Percentiles rank a stretch among this genome's conserved stretches.
These are phyloP conservation scores for Acanthosepion esculentum DNA, from an alignment of 2,888 invertebrate genomes.

Conservation along the genomic window DNA sequence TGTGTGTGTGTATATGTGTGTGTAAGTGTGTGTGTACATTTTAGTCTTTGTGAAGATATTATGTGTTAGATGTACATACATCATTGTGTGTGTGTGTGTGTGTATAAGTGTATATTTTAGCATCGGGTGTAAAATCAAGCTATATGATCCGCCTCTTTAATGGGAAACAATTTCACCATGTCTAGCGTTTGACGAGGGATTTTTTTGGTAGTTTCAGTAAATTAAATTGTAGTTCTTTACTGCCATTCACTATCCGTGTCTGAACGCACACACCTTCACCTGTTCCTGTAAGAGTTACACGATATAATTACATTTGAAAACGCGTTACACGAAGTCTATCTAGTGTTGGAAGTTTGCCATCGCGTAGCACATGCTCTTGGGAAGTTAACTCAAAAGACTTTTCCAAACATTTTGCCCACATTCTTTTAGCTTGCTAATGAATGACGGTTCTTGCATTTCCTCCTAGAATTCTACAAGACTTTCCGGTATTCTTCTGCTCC, in stretches of 20 bases:
- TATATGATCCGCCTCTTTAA: background rate
- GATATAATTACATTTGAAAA: slow-evolving; percentile 2
- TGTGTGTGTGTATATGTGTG: background rate
- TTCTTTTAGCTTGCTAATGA: background rate
- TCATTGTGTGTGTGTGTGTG: background rate
- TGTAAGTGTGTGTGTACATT: background rate
- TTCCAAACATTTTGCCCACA: background rate
- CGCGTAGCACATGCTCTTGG: background rate
- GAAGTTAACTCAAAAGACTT: slow-evolving; percentile 13
- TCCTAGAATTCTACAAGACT: background rate
- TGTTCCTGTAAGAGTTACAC: background rate
- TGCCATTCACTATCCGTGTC: slow-evolving; percentile 4
- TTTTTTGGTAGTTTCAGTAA: background rate
- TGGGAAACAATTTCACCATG: background rate
- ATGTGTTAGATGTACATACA: too few species aligned
- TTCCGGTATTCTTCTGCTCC: background rate
- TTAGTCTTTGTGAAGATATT: too few species aligned
- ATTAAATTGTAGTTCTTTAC: background rate
- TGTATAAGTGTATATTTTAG: background rate
- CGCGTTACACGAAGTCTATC: background rate
- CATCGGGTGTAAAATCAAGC: slow-evolving; percentile 6
- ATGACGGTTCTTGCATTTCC: background rate
- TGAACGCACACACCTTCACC: background rate
- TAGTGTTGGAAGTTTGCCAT: background rate
- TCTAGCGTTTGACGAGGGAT: background rate